These are phyloP conservation scores for Spatulosminthurus flaviceps DNA, from an alignment of 2,888 invertebrate genomes.

Conservation along the genomic window DNA sequence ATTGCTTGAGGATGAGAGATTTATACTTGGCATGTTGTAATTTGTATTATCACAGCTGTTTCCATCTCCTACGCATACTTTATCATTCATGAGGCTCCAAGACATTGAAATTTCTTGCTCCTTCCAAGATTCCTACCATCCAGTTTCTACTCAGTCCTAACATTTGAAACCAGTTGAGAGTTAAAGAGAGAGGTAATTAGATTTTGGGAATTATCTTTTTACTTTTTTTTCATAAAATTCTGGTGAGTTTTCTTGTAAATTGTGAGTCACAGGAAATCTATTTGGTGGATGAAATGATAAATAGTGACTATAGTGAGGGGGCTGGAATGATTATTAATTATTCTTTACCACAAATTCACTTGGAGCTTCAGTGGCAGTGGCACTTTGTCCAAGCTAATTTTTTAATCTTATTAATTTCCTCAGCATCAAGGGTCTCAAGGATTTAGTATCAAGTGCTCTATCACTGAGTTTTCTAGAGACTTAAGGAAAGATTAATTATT, in stretches of 20 bases:
- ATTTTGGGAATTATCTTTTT: too few species aligned
- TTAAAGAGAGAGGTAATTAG: too few species aligned
- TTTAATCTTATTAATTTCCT: conserved; percentile 10
- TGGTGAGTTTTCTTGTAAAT: too few species aligned
- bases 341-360: conserved; percentile 5
- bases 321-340: conserved; percentile 4
- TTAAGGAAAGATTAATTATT: conserved; percentile 18
- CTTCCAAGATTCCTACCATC: too few species aligned
- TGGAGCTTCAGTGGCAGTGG: background rate
- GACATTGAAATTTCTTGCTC: too few species aligned
- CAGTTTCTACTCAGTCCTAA: too few species aligned
- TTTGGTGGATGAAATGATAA: too few species aligned
- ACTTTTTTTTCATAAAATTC: too few species aligned
- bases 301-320: background rate
- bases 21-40: background rate
- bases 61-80: background rate
- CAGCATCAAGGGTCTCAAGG: background rate
- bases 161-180: too few species aligned
- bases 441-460: conserved; percentile 3
- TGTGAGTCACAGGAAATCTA: too few species aligned
- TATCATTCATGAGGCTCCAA: too few species aligned
- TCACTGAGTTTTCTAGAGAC: background rate
- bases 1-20: background rate
- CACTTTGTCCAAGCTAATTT: background rate
- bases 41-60: background rate